Evolutionary conservation across 2,888 invertebrate genomes (phyloP).

Genomic region (Drosophila emarginata): DNA sequence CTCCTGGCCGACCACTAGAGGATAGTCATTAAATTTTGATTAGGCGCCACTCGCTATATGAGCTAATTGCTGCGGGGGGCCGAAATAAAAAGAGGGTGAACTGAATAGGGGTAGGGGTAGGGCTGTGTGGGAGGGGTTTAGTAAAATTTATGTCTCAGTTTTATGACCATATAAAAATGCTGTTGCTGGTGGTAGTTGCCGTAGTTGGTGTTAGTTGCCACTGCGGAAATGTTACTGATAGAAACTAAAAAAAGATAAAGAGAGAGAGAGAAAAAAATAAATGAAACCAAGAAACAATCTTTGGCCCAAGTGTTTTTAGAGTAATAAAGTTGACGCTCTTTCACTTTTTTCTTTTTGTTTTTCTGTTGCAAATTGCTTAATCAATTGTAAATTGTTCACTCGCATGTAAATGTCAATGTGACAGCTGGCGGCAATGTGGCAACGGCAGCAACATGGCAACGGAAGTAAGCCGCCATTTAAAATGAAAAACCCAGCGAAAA

Average conservation of each 20-base stretch:
- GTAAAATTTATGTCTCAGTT: conserved; percentile 15
- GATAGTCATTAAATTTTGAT: conserved; percentile 40
- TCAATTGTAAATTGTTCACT: conserved; percentile 71
- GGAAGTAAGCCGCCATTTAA: conserved; percentile 58
- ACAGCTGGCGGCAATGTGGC: conserved; percentile 41
- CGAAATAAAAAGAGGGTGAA: too few relatives aligned
- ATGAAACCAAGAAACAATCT: neutral
- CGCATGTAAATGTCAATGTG: conserved; percentile 64
- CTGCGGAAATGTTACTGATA: conserved; percentile 28
- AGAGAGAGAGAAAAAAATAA: neutral
- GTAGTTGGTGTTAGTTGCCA: neutral
- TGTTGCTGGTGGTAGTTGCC: neutral
- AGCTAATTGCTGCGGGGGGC: conserved; percentile 18
- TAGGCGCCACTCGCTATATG: conserved; percentile 14
- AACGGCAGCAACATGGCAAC: conserved; percentile 13
- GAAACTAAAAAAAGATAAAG: neutral
- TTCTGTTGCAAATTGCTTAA: conserved; percentile 68
- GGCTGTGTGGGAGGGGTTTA: neutral
- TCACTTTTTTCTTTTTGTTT: conserved; percentile 1
- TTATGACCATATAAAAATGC: conserved; percentile 18
- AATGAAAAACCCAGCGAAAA: conserved; percentile 48
- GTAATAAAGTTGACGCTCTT: conserved; percentile 25
- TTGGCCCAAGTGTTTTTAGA: conserved; percentile 26
- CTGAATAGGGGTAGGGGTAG: too few relatives aligned
- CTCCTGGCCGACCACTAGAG: neutral